Evolutionary conservation across 2,888 invertebrate species (phyloP), one percentile per base, ranked within the genome.

Genomic region (Eucera pruinosa): DNA sequence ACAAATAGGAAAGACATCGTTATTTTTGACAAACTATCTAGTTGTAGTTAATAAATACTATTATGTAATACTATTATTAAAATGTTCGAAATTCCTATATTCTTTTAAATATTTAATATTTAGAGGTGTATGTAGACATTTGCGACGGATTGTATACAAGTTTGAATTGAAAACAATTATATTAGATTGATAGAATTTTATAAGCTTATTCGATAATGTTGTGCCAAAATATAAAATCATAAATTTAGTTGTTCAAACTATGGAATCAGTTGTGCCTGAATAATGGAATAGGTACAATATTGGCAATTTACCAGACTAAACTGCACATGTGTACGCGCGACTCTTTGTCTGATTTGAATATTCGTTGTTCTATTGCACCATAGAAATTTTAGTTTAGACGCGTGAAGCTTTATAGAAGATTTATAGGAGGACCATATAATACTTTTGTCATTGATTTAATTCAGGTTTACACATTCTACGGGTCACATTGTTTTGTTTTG

Each of bases 261-360:
- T 7, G 20, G 5, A 30, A 20, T 41, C 33, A n/a, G 36, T 62
- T 50, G 13, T n/a, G 45, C 11, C 6, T 54, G 27, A 41, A 54
- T 54, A 54, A 54, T 54, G 41, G n/a, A 54, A 41, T 41, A 41
- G 27, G 27, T 39, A 15, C 13, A 39, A 11, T 39, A 64, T 52
- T 54, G 30, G 39, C 39, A 30, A 54, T 54, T 64, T 64, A 30
- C 27, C 30, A 25, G 30, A 5, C 15, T 20, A 60, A 45, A 15
- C 45, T 9, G 30, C 30, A 7, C 13, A n/a, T 13, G 30, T 30
- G 18, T 41, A n/a, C 27, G 18, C 15, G 27, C 11, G 18, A 9
- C 20, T 15, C 27, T 60, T 60, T n/a, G 27, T 15, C 43, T 9
- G 18, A 4, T 45, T 20, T 45, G 45, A 43, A 45, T n/a, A 60